Evolutionary conservation across 2,113 vertebrate genomes (phyloP), one percentile per base, ranked within the genome.

Genomic region (Jaculus jaculus): DNA sequence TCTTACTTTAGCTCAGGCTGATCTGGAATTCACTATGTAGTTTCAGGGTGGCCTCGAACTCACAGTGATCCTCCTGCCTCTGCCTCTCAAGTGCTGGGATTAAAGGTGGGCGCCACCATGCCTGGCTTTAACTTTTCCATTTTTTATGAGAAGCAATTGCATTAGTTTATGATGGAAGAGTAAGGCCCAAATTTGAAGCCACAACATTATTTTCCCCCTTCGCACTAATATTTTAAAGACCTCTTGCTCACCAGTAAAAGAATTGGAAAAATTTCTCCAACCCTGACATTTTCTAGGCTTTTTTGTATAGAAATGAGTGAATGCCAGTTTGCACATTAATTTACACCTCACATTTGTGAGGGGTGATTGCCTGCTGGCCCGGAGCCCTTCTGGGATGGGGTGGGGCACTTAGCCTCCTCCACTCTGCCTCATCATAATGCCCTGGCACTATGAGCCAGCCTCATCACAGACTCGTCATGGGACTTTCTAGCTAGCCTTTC

Each of bases 151-250:
- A 28, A 87, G 28, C 7, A 83, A 15, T 54, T 54, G 9, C 20
- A 34, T 73, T 65, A 74, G 63, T 37, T 80, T 83, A 39, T 80
- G 37, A 32, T 39, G 30, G 63, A 84, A 51, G 69, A 61, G 39
- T 42, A 71, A 73, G 37, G 54, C 21, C 20, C 58, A 34, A 26
- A 5, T 37, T 84, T 84, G 87, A 95, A 94, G 72, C 34, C 77
- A 72, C 84, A 88, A 80, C 9, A 16, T 18, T 0, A n/a, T 68
- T 93, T 88, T 47, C 61, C 51, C 58, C 11, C 39, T n/a, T 95
- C 58, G 42, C 0, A 11, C 94, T 90, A 83, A 21, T 73, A 34
- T 87, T 91, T 95, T 30, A 77, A 96, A 73, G 32, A 58, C 20
- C 24, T 6, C 39, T 42, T 5, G 20, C 32, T 4, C 2, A 16